Conservation (phyloP, 2,797 vertebrate species). For the Sandelia bainsii region DNA sequence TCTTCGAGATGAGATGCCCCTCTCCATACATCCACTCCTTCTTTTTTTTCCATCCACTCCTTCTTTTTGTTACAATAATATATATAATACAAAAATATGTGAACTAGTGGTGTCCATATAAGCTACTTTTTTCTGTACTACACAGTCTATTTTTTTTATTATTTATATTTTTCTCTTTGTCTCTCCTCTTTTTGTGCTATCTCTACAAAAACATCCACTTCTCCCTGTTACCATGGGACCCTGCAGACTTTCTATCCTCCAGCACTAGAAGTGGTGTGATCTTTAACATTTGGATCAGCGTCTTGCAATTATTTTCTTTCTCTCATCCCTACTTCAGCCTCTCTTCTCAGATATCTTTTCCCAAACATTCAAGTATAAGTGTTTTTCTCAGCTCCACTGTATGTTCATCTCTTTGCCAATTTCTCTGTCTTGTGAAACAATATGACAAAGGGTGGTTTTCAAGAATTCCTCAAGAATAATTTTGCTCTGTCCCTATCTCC, state of each 20-base stretch:
- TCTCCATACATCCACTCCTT: constrained; percentile 28
- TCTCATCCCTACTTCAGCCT: constrained; percentile 17
- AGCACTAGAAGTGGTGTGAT: constrained; percentile 6
- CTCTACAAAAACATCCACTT: constrained; percentile 1
- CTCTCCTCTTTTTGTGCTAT: not conserved
- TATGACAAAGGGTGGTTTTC: constrained; percentile 10
- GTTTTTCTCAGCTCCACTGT: constrained; percentile 33
- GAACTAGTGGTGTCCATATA: too few relatives aligned
- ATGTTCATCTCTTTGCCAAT: constrained; percentile 41
- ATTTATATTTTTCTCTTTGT: too few relatives aligned
- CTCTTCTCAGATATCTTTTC: constrained; percentile 25
- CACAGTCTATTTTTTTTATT: too few relatives aligned
- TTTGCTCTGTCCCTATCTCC: not conserved
- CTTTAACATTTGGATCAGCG: constrained; percentile 38
- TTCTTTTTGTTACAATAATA: too few relatives aligned
- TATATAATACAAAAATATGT: too few relatives aligned
- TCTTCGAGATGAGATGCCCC: constrained; percentile 39
- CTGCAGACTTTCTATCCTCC: constrained; percentile 13
- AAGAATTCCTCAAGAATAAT: not conserved
- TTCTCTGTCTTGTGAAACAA: constrained; percentile 15
- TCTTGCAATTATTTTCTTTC: constrained; percentile 38
- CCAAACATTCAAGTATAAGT: constrained; percentile 22
- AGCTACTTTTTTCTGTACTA: too few relatives aligned
- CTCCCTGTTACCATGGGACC: constrained; percentile 3
- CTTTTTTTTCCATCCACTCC: constrained; percentile 21